These are phyloP conservation scores for Sebastolobus alascanus DNA, from an alignment of 2,797 vertebrate species.

Conservation along the genomic window DNA sequence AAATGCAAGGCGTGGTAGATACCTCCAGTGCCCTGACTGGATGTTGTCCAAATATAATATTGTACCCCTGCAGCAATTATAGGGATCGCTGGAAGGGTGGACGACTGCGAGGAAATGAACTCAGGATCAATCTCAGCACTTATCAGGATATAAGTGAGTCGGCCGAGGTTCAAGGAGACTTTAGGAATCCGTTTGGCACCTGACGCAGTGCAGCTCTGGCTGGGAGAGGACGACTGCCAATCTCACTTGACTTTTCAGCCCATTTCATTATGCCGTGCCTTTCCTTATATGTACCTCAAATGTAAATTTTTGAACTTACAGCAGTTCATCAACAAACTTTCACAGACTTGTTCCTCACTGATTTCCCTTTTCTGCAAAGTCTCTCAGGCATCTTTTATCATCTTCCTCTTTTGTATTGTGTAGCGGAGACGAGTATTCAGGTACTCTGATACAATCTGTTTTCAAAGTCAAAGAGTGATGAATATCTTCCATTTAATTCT, in stretches of 20 bases:
- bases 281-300: slow-evolving; percentile 23
- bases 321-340: slow-evolving; percentile 34
- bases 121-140: slow-evolving; percentile 73
- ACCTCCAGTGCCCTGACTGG: slow-evolving; percentile 64
- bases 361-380: slow-evolving; percentile 13
- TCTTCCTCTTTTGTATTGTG: slow-evolving; percentile 18
- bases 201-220: slow-evolving; percentile 43
- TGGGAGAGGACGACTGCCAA: slow-evolving; percentile 27
- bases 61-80: slow-evolving; percentile 75
- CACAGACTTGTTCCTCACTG: background rate
- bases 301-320: slow-evolving; percentile 28
- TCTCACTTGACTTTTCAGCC: slow-evolving; percentile 31
- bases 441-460: slow-evolving; percentile 55
- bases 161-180: slow-evolving; percentile 74
- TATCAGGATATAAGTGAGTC: slow-evolving; percentile 72
- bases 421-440: slow-evolving; percentile 28
- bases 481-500: slow-evolving; percentile 60
- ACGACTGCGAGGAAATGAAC: slow-evolving; percentile 68
- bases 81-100: slow-evolving; percentile 61
- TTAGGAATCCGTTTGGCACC: slow-evolving; percentile 55
- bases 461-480: slow-evolving; percentile 58
- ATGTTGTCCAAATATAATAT: slow-evolving; percentile 79
- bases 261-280: slow-evolving; percentile 36
- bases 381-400: background rate
- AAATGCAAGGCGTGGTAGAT: slow-evolving; percentile 62